Base-by-base conservation (phyloP, 2,888 invertebrate species). In the Amphipoea lucens region DNA sequence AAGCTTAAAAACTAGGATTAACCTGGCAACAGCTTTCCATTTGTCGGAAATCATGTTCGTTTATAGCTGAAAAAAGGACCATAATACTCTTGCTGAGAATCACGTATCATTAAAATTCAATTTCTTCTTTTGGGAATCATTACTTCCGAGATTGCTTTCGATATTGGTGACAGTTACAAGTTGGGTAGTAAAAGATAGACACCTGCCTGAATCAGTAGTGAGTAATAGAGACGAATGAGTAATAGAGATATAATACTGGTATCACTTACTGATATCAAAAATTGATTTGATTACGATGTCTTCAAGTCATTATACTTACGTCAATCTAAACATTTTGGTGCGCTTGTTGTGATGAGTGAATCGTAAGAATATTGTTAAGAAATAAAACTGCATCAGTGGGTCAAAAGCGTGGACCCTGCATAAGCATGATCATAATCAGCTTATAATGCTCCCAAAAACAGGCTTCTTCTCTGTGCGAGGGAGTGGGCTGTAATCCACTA, bases 141-240 rank as follows among this genome's bases (percentile, higher is more conserved):
- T 23, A 17, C 11, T 29, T 11, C 17, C 3, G 6, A 48, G 7
- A 45, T 75, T 45, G 17, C 5, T 20, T 14, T 36, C 7, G 17
- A 48, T 40, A 45, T 36, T 62, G 40, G 12, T 62, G 51, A 36
- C 1, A 20, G 7, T 45, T 20, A 69, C 45, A 12, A 81, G 6
- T 48, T 36, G 14, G 23, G 17, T 57, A 9, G 29, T 66, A 17
- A 20, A 68, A 42, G 11, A 71, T 65, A 67, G 36, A 60, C 29
- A 51, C 14, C 42, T 69, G 69, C n/a, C 60, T 76, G 76, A 83
- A 23, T 76, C 77, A 82, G n/a, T n/a, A n/a, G n/a, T n/a, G n/a
- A n/a, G n/a, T n/a, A n/a, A n/a, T n/a, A n/a, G n/a, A n/a, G n/a
- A 62, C 9, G 40, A 5, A 36, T 66, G 57, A 65, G 7, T 76